Evolutionary conservation across 1,140 invertebrate genomes (phyloP), one percentile per base, ranked within the genome.

Genomic region (Mylabris phalerata): DNA sequence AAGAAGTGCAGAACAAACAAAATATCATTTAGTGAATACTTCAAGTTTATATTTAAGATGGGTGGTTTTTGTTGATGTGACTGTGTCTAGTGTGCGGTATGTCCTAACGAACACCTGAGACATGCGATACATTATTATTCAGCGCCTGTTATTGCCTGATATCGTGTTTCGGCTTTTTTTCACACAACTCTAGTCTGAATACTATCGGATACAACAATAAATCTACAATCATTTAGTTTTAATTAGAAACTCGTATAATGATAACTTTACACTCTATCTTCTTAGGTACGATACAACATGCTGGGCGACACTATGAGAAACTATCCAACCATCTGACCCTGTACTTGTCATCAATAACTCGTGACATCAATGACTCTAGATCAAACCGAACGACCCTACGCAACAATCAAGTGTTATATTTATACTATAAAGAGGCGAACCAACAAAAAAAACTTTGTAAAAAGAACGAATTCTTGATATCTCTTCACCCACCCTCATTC

Each of bases 281-380:
- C 19, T 19, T 32, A 32, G 32, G 32, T 4, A 5, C 4, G 32
- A 32, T 9, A 24, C 27, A 13, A 3, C 61, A 50, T 43, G 52
- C 58, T 45, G 62, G 48, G 64, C 61, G 64, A 61, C 19, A 19
- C 61, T 65, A 61, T 65, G 64, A 62, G 64, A 65, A 63, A 61
- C 42, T 27, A 13, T 39, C 50, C 39, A 45, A 49, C 58, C 58
- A 62, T 50, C 64, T 68, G 67, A 68, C 67, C 65, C 55, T 32
- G 61, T 55, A 61, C 62, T 68, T 68, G 64, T 68, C 67, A 68
- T 68, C 67, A 68, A 68, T 68, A 68, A 68, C 52, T 58, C 56
- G 60, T 66, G 67, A 68, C 67, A 66, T 68, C 62, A 68, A 68
- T 68, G 67, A 64, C 62, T 55, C 64, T 65, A 63, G 61, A 65